Base-by-base conservation (phyloP, 2,113 vertebrate species). In the Larimichthys crocea region DNA sequence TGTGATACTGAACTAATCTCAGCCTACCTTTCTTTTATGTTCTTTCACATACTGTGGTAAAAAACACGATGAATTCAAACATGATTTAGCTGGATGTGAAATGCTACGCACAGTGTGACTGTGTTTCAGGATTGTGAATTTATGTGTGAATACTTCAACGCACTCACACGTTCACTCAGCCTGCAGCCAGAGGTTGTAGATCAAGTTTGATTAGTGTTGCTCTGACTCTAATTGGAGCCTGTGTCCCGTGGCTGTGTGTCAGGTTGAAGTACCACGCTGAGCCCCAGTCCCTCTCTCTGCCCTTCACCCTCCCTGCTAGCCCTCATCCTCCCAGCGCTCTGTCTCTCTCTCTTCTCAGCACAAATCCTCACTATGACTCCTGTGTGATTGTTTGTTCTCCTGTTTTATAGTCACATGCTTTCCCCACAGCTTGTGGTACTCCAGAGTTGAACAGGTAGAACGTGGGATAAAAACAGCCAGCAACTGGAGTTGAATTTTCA, bases 171-270 rank as follows among this genome's bases (percentile, higher is more conserved):
- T 74, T 52, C 40, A 35, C 22, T 76, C 60, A 8, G 66, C 81
- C 86, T 63, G 80, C 64, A 83, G 86, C 81, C 76, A 86, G 90
- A 88, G 84, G 62, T 88, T 88, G 79, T 69, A 88, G 85, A 92
- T 94, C 92, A 90, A 83, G 64, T 92, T 90, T 92, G 89, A 93
- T 94, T 93, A 93, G 89, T 72, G 80, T 84, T 80, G 76, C 74
- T 72, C 74, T 83, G 90, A 86, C 76, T 89, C 87, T 94, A 91
- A 92, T 92, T 94, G 89, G 86, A 87, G 61, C 67, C 19, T n/a
- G 63, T 91, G 88, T 92, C 91, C 91, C 62, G 83, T 89, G 85
- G 87, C 87, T 84, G 81, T 89, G 88, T 87, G 88, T 91, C 75
- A 82, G 86, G 80, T 75, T 86, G 75, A 63, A 79, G 80, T 55